A percentile compares a stretch with the other conserved stretches of the same genome.
phyloP scores from a whole-genome alignment of 37 sponge, comb jelly and placozoan genomes.

The Tethya wilhelma region DNA sequence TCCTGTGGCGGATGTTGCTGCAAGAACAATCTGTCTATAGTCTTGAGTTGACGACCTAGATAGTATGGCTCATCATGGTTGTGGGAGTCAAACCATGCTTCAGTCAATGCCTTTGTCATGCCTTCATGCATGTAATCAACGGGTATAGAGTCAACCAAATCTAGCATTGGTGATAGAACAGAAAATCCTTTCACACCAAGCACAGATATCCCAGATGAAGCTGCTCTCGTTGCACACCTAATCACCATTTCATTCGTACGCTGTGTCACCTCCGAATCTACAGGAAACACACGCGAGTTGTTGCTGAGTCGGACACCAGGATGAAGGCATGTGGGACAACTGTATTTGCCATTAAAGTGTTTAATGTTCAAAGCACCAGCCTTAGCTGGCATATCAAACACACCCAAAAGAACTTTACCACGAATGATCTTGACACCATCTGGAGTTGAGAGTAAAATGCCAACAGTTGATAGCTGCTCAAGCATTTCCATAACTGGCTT shows the following conservation, averaged over 20 bases:
- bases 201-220: background rate
- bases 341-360: constrained; percentile 53
- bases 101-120: background rate
- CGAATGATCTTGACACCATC: background rate
- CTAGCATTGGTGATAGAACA: background rate
- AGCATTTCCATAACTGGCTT: background rate
- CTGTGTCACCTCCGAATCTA: background rate
- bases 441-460: background rate
- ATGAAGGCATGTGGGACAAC: constrained; percentile 51
- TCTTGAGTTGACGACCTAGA: background rate
- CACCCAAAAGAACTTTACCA: constrained; percentile 1
- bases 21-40: background rate
- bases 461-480: background rate
- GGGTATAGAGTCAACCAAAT: constrained; percentile 13
- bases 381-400: constrained; percentile 51
- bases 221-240: background rate
- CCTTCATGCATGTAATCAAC: background rate
- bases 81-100: constrained; percentile 28
- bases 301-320: constrained; percentile 15
- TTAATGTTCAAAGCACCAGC: background rate
- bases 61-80: background rate
- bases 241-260: background rate
- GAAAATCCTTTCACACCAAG: constrained; percentile 26
- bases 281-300: background rate
- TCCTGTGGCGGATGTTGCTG: background rate